These are phyloP conservation scores for Haliclona indistincta DNA, from an alignment of 37 sponge, comb jelly and placozoan species.

Conservation along the genomic window DNA sequence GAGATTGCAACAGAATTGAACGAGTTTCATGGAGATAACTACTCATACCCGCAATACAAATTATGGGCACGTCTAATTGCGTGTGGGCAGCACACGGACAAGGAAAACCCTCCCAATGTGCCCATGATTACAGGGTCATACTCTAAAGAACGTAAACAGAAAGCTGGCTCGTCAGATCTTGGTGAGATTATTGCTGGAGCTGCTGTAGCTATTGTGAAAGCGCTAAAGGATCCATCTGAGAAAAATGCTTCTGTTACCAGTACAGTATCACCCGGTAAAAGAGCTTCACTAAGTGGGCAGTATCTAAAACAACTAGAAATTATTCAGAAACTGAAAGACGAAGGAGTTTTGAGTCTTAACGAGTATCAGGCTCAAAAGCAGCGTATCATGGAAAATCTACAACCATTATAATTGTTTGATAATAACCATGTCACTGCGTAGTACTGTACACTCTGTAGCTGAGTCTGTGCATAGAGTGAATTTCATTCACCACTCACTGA, in stretches of 20 bases:
- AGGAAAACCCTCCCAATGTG: conserved; percentile 20
- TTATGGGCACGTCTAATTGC: conserved; percentile 23
- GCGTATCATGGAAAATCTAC: conserved; percentile 5
- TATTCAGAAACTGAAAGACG: conserved; percentile 23
- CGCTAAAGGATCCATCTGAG: not conserved
- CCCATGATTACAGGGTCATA: conserved; percentile 15
- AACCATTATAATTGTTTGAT: not conserved
- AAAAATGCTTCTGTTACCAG: not conserved
- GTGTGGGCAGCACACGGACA: not conserved
- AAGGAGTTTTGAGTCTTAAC: conserved; percentile 6
- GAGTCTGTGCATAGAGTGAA: not conserved
- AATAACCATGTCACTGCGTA: not conserved
- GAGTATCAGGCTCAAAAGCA: conserved; percentile 27
- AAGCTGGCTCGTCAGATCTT: not conserved
- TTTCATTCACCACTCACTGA: not conserved
- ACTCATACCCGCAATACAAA: conserved; percentile 13
- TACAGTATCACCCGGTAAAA: conserved; percentile 23
- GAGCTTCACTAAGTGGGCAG: conserved; percentile 1
- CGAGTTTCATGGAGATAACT: conserved; percentile 7
- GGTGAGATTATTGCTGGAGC: conserved; percentile 4
- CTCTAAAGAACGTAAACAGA: not conserved
- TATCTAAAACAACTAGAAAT: conserved; percentile 16
- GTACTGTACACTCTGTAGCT: too few species aligned
- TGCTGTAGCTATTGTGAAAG: conserved; percentile 14
- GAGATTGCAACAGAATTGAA: not conserved